A percentile compares a stretch with the other conserved stretches of the same genome.
These are phyloP conservation scores for Agrochola circellaris DNA, from an alignment of 2,888 invertebrate genomes.

Conservation along the genomic window DNA sequence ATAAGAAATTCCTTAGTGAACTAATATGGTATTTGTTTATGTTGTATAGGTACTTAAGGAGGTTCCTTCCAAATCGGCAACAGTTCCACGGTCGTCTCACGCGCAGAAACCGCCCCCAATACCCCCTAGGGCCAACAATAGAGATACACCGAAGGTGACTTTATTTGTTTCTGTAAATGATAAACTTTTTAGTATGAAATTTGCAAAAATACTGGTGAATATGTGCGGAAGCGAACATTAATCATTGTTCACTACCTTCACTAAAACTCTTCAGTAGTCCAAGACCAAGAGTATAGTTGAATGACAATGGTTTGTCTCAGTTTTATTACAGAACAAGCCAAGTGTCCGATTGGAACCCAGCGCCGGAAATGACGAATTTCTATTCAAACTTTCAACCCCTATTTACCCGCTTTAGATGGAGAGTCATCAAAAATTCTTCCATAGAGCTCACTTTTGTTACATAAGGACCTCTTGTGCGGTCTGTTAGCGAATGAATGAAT, in stretches of 20 bases:
- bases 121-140: conserved; percentile 81
- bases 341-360: not conserved
- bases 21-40: conserved; percentile 16
- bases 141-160: conserved; percentile 76
- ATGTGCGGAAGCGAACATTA: not conserved
- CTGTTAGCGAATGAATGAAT: not conserved
- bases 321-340: not conserved
- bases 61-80: conserved; percentile 81
- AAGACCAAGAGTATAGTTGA: not conserved
- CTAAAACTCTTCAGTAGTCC: not conserved
- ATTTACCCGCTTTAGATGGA: not conserved
- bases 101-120: conserved; percentile 84
- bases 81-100: conserved; percentile 82
- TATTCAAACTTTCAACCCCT: not conserved
- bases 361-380: not conserved
- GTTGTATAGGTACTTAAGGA: conserved; percentile 77
- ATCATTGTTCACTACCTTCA: not conserved
- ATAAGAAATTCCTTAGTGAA: not conserved
- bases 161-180: not conserved
- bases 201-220: not conserved
- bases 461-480: not conserved
- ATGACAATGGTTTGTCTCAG: not conserved
- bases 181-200: not conserved
- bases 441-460: not conserved
- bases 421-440: not conserved